Evolutionary conservation across 30 jellyfish, hydroid and myxozoan species (phyloP).

Genomic region (Nemopilema nomurai): DNA sequence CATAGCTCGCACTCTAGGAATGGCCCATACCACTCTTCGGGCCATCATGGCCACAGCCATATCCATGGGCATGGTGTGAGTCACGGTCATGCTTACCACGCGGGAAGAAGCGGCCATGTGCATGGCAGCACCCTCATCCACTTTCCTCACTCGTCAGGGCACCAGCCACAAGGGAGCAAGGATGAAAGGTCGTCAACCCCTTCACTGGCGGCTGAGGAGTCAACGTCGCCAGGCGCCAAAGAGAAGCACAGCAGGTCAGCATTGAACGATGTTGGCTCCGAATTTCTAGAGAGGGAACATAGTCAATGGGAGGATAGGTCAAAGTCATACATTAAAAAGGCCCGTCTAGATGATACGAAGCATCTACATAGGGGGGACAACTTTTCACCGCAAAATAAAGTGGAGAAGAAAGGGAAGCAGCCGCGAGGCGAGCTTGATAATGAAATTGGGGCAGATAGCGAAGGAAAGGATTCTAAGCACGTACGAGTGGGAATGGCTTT

Average conservation of each 20-base stretch:
- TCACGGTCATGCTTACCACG: constrained; percentile 50
- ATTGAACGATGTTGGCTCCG: neutral
- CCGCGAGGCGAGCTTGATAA: neutral
- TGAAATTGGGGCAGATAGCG: neutral
- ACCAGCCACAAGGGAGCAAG: constrained; percentile 30
- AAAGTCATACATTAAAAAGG: neutral
- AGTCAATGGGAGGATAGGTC: constrained; percentile 17
- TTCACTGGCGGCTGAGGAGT: neutral
- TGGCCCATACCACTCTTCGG: constrained; percentile 47
- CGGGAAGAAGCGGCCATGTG: constrained; percentile 29
- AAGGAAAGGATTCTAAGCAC: neutral
- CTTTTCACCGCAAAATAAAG: constrained; percentile 12
- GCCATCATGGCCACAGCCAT: constrained; percentile 42
- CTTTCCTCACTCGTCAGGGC: constrained; percentile 79
- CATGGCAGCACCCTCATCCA: constrained; percentile 77
- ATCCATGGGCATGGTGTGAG: constrained; percentile 26
- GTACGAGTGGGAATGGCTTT: neutral
- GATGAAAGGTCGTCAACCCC: constrained; percentile 27
- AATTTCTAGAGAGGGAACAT: constrained; percentile 8
- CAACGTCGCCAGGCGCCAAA: constrained; percentile 30
- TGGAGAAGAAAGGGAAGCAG: neutral
- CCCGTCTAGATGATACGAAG: neutral
- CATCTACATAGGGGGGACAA: constrained; percentile 14
- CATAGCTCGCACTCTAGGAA: constrained; percentile 61
- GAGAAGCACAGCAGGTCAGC: constrained; percentile 17